Evolutionary conservation across 2,888 invertebrate genomes (phyloP).

Genomic region (Calameuta idolon): DNA sequence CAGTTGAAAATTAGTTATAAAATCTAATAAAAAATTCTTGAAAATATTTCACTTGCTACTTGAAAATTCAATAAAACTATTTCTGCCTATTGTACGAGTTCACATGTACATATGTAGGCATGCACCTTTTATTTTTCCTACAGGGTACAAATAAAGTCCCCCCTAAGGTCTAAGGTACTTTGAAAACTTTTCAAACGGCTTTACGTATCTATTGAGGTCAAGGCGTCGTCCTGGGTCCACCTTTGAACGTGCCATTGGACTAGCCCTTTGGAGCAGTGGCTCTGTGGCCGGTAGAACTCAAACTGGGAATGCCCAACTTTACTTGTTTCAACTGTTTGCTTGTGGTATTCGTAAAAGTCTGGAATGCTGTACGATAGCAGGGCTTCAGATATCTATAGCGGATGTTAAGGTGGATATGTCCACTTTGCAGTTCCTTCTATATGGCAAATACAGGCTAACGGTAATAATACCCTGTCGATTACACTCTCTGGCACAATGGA

Average conservation of each 20-base stretch:
- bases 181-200: background rate
- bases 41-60: background rate
- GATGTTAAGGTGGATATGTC: background rate
- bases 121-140: background rate
- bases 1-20: background rate
- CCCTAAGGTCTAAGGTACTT: background rate
- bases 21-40: background rate
- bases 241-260: background rate
- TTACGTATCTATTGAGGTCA: background rate
- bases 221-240: background rate
- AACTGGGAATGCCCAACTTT: conserved; percentile 15
- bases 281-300: conserved; percentile 14
- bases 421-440: background rate
- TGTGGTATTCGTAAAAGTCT: conserved; percentile 11
- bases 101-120: background rate
- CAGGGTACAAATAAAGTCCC: background rate
- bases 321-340: conserved; percentile 15
- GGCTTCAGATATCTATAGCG: background rate
- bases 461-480: background rate
- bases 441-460: background rate
- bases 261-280: background rate
- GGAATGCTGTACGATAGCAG: background rate
- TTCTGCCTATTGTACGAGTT: background rate
- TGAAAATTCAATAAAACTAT: background rate
- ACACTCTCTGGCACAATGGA: background rate